Percentiles rank a stretch among this genome's conserved stretches.
These are phyloP conservation scores for Hylyphantes graminicola DNA, from an alignment of 1,140 invertebrate genomes.

Conservation along the genomic window DNA sequence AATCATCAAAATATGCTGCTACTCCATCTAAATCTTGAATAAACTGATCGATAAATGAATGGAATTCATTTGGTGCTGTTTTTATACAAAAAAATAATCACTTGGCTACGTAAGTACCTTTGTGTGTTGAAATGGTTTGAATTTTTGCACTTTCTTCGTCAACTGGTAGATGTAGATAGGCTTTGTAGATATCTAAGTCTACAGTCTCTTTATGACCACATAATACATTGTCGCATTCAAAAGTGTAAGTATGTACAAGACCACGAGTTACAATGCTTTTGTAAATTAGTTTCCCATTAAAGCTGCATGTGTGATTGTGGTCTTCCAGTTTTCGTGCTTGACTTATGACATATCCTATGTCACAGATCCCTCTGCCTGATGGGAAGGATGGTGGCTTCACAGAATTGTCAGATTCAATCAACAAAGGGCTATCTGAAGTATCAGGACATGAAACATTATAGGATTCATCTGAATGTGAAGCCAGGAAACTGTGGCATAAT, in stretches of 20 bases:
- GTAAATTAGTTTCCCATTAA: not conserved
- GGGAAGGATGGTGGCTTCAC: too few relatives aligned
- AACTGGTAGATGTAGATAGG: not conserved
- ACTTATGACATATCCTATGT: not conserved
- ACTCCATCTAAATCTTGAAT: conserved; percentile 2
- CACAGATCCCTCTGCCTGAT: not conserved
- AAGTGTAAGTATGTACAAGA: not conserved
- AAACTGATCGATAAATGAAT: conserved; percentile 17
- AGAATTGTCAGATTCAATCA: too few relatives aligned
- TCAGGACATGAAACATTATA: too few relatives aligned
- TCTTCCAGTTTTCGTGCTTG: not conserved
- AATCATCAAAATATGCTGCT: not conserved
- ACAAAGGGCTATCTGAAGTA: too few relatives aligned
- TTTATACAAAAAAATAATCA: conserved; percentile 9
- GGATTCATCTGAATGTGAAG: too few relatives aligned
- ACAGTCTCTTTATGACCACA: too few relatives aligned
- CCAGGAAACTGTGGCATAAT: too few relatives aligned
- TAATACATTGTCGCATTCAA: too few relatives aligned
- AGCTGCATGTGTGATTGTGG: not conserved
- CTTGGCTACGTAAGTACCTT: not conserved
- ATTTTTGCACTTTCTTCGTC: not conserved
- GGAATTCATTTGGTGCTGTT: not conserved
- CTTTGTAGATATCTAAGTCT: not conserved
- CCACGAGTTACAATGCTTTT: not conserved
- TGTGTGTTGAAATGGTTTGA: conserved; percentile 2